Percentiles rank a stretch among this genome's conserved stretches.
Conservation (phyloP, 2,888 invertebrate genomes). For the Poecilobothrus nobilitatus region DNA sequence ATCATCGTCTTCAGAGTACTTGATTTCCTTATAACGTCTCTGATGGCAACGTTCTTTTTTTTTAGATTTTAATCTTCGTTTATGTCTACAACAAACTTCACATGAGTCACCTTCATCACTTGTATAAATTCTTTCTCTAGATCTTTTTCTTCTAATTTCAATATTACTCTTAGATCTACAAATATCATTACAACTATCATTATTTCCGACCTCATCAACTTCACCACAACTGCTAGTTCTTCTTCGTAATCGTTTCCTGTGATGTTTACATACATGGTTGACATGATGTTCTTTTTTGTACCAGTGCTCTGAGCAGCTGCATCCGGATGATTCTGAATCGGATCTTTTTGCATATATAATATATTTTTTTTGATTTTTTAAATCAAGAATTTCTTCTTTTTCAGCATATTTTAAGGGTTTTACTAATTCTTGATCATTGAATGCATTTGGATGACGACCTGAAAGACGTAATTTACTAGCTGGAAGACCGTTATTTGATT, state of each 20-base stretch:
- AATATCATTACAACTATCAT: conserved; percentile 35
- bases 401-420: conserved; percentile 40
- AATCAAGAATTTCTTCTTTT: conserved; percentile 38
- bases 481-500: conserved; percentile 81
- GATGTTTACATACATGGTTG: conserved; percentile 35
- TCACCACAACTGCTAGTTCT: conserved; percentile 42
- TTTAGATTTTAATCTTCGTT: conserved; percentile 42
- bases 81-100: conserved; percentile 44
- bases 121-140: conserved; percentile 31
- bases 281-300: conserved; percentile 35
- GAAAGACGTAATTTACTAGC: conserved; percentile 55
- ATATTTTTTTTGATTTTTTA: conserved; percentile 38
- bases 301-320: conserved; percentile 38
- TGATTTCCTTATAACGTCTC: conserved; percentile 36
- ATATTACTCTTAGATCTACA: conserved; percentile 44
- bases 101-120: conserved; percentile 47
- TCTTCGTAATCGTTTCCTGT: conserved; percentile 34
- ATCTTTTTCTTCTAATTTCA: conserved; percentile 37
- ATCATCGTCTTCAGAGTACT: background rate
- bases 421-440: conserved; percentile 37
- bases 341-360: conserved; percentile 38
- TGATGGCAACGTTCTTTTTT: conserved; percentile 43
- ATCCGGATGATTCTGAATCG: conserved; percentile 34
- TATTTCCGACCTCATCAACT: conserved; percentile 29
- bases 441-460: conserved; percentile 38